Base-by-base conservation (phyloP, 2,888 invertebrate genomes). In the Agrochola lychnidis region DNA sequence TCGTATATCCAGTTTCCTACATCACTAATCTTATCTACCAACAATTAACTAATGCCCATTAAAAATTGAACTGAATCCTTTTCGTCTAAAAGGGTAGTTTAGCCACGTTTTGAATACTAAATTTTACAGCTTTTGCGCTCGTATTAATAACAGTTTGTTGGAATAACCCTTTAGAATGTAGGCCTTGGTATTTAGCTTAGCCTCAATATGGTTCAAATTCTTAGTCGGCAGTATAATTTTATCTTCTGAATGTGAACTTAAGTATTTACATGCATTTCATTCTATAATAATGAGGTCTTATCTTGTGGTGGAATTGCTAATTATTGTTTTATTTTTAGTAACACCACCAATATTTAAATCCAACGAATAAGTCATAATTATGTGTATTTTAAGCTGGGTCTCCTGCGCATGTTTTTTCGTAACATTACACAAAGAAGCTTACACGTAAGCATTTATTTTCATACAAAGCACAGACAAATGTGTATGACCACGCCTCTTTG, bases 141-240 rank as follows among this genome's bases (percentile, higher is more conserved):
- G 51, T 83, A 22, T 76, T 84, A 86, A 70, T 83, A 84, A 74
- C 71, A 86, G 63, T 83, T 73, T 71, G 69, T 51, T 76, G 51
- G 42, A 72, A 83, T 57, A 51, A 61, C 61, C 51, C 66, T 83
- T 67, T 79, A 62, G 40, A 59, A 83, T 79, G 36, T 83, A 51
- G 57, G 62, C 10, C 25, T 48, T 30, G 57, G 73, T 76, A 48
- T 63, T 86, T 72, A 66, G 57, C 40, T 40, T 30, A 70, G 30
- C 57, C 62, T 64, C 59, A 83, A 57, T 67, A 68, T 61, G 59
- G 36, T 64, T 53, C 56, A 12, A 30, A 73, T 77, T 85, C 40
- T 71, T 57, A 63, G 14, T 30, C 10, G 9, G 40, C 25, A 40
- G 4, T 72, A 51, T 42, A 30, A 57, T 70, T 74, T 76, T 45